Conservation (phyloP, 30 jellyfish, hydroid and myxozoan genomes). For the Catostylus mosaicus region DNA sequence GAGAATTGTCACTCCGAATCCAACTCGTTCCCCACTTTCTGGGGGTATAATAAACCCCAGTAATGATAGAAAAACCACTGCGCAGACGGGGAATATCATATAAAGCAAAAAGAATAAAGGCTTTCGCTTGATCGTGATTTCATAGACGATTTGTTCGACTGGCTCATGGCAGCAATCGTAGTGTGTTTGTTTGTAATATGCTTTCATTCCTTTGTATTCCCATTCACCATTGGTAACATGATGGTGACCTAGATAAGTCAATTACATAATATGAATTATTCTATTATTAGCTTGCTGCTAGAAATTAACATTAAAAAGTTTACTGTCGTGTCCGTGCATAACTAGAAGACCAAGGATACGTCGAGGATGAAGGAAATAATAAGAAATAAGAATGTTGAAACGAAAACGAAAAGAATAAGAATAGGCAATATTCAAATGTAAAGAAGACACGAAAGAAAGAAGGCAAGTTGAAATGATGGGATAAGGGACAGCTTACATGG, state of each 20-base stretch:
- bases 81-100: constrained; percentile 63
- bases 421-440: too few species aligned
- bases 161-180: constrained; percentile 66
- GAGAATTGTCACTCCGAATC: constrained; percentile 85
- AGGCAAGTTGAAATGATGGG: too few species aligned
- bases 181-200: constrained; percentile 11
- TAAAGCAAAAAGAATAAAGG: constrained; percentile 71
- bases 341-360: background rate
- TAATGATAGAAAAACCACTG: constrained; percentile 63
- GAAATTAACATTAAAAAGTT: too few species aligned
- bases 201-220: constrained; percentile 32
- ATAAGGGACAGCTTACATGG: too few species aligned
- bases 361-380: background rate
- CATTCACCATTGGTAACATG: constrained; percentile 88
- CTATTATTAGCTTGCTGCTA: too few species aligned
- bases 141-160: constrained; percentile 46
- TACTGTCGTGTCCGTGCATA: too few species aligned
- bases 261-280: too few species aligned
- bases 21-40: constrained; percentile 82
- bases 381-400: background rate
- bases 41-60: constrained; percentile 66
- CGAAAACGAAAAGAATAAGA: background rate
- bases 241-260: constrained; percentile 34
- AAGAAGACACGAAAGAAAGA: too few species aligned
- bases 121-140: constrained; percentile 38